phyloP scores from a whole-genome alignment of 2,888 invertebrate species.

The Elmis aenea region DNA sequence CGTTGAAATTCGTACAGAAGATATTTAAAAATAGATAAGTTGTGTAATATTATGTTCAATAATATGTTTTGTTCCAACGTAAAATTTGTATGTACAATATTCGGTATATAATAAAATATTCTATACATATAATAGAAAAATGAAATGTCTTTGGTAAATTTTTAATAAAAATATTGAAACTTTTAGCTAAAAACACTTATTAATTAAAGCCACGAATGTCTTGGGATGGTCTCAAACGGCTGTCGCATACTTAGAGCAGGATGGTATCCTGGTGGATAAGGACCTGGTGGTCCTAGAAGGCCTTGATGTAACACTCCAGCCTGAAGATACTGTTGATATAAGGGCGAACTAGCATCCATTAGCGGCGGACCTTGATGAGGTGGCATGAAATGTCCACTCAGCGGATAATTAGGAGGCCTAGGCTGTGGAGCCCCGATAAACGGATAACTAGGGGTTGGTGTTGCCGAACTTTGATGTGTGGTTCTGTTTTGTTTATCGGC shows the following conservation, averaged over 20 bases:
- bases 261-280: conserved; percentile 63
- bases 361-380: conserved; percentile 47
- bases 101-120: too few relatives aligned
- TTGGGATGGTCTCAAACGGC: conserved; percentile 65
- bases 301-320: conserved; percentile 52
- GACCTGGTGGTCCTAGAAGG: conserved; percentile 46
- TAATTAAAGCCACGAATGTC: conserved; percentile 68
- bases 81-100: too few relatives aligned
- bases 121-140: neutral
- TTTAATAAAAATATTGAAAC: conserved; percentile 16
- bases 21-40: too few relatives aligned
- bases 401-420: conserved; percentile 53
- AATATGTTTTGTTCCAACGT: too few relatives aligned
- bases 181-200: conserved; percentile 18
- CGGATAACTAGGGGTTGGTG: conserved; percentile 50
- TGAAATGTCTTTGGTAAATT: conserved; percentile 37
- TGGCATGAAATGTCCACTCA: conserved; percentile 58
- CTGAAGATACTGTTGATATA: conserved; percentile 70
- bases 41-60: too few relatives aligned
- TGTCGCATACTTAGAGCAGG: conserved; percentile 62
- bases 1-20: too few relatives aligned
- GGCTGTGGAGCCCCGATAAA: conserved; percentile 59
- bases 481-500: conserved; percentile 38
- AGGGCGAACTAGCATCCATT: conserved; percentile 59
- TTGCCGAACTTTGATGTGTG: conserved; percentile 46